These are phyloP conservation scores for Steinernema hermaphroditum DNA, from an alignment of 2,888 invertebrate species.

Conservation along the genomic window DNA sequence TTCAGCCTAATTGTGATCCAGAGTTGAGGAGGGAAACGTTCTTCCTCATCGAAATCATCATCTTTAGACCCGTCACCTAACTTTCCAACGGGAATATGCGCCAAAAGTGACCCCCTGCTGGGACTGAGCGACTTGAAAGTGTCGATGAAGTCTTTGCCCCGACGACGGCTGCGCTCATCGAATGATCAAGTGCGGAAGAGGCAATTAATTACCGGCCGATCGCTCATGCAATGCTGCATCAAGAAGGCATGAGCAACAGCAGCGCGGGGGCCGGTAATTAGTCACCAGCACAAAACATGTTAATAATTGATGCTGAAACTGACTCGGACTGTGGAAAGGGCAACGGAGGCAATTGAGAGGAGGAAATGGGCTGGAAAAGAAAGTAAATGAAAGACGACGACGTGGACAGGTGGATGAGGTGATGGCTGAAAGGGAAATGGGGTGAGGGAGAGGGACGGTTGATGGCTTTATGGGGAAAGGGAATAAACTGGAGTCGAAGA, in stretches of 20 bases:
- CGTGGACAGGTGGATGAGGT: neutral
- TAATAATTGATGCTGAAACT: conserved; percentile 26
- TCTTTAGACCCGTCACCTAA: no score
- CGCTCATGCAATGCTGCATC: neutral
- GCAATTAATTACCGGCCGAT: conserved; percentile 15
- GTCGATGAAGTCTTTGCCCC: neutral
- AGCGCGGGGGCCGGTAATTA: conserved; percentile 26
- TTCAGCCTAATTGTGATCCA: no score
- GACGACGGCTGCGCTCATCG: neutral
- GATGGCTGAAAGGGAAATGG: no score
- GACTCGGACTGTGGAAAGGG: neutral
- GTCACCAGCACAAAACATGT: conserved; percentile 25
- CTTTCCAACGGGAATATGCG: no score
- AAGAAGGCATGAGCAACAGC: conserved; percentile 24
- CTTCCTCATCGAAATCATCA: no score
- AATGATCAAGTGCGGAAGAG: conserved; percentile 21
- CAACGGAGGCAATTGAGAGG: neutral
- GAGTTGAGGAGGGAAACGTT: no score
- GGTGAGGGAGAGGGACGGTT: no score
- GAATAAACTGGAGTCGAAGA: no score
- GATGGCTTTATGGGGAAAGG: no score
- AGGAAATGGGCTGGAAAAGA: conserved; percentile 16
- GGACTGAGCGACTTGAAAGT: no score
- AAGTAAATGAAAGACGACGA: neutral
- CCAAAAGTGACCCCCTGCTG: conserved; percentile 25